Conservation (phyloP, 2,113 vertebrate species). For the Scomber japonicus region DNA sequence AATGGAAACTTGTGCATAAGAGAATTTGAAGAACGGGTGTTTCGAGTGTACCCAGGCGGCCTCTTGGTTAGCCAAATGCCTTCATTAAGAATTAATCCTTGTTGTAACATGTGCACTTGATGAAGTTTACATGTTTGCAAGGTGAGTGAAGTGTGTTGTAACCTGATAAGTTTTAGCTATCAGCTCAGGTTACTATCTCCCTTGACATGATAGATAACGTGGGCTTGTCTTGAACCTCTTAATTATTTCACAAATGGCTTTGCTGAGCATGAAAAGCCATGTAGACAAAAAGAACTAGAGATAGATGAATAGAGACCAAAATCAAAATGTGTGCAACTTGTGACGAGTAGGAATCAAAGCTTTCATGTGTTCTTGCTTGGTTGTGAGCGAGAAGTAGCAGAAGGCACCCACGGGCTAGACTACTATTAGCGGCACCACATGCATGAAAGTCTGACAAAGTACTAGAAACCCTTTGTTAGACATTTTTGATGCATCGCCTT, state of each 20-base stretch:
- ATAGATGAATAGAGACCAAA: neutral
- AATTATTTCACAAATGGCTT: neutral
- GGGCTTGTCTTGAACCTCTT: neutral
- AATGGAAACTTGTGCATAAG: too few relatives aligned
- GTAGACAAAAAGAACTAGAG: too few relatives aligned
- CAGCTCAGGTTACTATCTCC: neutral
- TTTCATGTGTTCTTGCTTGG: neutral
- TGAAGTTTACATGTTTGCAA: constrained; percentile 12
- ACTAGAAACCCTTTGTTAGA: neutral
- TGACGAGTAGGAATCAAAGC: neutral
- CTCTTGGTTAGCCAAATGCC: neutral
- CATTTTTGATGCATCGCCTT: neutral
- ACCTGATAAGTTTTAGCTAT: neutral
- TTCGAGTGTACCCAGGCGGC: neutral
- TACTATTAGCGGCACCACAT: neutral
- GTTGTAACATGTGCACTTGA: neutral
- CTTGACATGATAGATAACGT: neutral
- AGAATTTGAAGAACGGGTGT: neutral
- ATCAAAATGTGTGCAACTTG: neutral
- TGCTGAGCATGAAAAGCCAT: neutral
- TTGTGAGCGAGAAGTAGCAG: neutral
- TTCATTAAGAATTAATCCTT: constrained; percentile 24
- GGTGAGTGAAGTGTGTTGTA: constrained; percentile 17
- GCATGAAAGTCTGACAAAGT: neutral
- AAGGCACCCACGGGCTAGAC: neutral